phyloP scores from a whole-genome alignment of 2,113 vertebrate genomes.

The Stictonetta naevosa region DNA sequence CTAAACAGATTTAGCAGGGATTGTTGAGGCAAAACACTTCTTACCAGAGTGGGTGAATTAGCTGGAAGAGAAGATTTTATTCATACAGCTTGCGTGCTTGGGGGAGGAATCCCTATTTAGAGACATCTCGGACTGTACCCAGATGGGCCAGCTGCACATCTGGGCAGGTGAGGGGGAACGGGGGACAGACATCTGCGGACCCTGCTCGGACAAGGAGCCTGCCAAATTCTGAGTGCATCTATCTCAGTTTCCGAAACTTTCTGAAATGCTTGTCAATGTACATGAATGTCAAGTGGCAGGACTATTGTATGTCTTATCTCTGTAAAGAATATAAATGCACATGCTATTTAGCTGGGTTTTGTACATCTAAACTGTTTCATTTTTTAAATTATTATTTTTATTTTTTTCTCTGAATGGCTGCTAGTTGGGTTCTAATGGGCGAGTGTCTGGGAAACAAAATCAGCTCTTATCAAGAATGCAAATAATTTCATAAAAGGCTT shows the following conservation, averaged over 20 bases:
- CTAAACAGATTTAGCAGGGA: neutral
- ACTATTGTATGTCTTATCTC: neutral
- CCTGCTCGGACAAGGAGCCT: neutral
- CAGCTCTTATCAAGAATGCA: neutral
- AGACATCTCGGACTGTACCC: neutral
- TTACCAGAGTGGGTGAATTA: neutral
- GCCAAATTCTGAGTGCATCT: neutral
- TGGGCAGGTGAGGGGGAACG: neutral
- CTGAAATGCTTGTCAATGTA: neutral
- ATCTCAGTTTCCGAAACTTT: neutral
- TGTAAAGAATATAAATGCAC: neutral
- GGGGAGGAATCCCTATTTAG: fast-evolving
- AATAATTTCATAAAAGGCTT: neutral
- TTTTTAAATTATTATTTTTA: too few species aligned
- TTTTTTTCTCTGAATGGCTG: neutral
- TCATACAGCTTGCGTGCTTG: neutral
- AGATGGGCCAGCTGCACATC: neutral
- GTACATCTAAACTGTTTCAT: neutral
- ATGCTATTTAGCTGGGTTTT: neutral
- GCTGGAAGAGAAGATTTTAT: neutral
- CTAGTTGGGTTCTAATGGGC: neutral
- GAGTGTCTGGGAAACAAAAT: neutral
- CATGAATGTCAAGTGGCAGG: neutral
- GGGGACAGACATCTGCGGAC: neutral
- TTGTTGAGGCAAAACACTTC: neutral